Conservation (phyloP, 2,888 invertebrate genomes). For the Ornithoptera alexandrae region DNA sequence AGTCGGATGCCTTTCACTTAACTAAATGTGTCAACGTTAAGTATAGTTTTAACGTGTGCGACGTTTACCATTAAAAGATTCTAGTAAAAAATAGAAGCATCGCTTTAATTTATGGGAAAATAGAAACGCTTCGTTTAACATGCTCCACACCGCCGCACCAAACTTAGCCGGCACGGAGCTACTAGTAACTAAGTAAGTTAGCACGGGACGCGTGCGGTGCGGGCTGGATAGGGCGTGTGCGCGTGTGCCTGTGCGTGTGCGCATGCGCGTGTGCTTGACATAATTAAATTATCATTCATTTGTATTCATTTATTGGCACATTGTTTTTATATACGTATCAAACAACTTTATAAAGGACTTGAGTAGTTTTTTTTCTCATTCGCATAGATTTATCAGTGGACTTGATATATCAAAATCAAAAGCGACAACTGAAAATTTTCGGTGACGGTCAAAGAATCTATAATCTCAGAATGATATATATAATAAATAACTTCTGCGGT, state of each 20-base stretch:
- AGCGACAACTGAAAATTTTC: background rate
- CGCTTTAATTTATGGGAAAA: background rate
- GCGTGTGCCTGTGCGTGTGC: too few relatives aligned
- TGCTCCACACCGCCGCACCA: too few relatives aligned
- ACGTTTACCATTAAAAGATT: background rate
- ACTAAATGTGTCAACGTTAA: background rate
- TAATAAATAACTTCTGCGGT: background rate
- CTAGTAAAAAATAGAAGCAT: background rate
- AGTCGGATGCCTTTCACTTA: background rate
- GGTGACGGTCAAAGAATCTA: background rate
- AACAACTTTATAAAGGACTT: slow-evolving; percentile 1
- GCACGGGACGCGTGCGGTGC: background rate
- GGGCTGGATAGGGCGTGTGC: background rate
- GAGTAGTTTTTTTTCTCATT: background rate
- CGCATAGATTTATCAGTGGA: background rate
- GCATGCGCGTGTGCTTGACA: background rate
- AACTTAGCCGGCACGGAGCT: too few relatives aligned
- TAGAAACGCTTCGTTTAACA: background rate
- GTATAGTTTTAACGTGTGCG: background rate
- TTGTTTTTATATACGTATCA: slow-evolving; percentile 2
- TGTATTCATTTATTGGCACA: slow-evolving; percentile 7
- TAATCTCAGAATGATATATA: slow-evolving; percentile 3
- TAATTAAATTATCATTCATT: background rate
- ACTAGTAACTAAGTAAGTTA: too few relatives aligned
- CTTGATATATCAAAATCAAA: background rate